A percentile compares a stretch with the other conserved stretches of the same genome.
Evolutionary conservation across 2,113 vertebrate species (phyloP).

Genomic region (Hemibagrus wyckioides): DNA sequence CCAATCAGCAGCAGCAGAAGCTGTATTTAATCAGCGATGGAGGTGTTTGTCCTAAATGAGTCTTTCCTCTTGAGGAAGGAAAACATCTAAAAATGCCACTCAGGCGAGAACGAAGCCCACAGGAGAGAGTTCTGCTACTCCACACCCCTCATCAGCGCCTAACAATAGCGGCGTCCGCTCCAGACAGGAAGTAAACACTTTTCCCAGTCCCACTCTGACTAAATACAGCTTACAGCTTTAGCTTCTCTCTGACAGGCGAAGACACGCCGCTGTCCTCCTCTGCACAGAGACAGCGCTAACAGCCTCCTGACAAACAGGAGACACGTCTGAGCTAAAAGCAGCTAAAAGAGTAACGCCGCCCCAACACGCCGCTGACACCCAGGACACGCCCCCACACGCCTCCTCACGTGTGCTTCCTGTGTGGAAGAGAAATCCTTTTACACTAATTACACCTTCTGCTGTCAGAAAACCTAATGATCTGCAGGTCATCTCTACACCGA

Average conservation of each 20-base stretch:
- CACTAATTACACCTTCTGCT: constrained; percentile 59
- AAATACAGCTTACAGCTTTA: constrained; percentile 52
- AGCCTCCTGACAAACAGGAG: constrained; percentile 54
- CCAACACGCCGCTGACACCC: neutral
- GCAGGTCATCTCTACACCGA: constrained; percentile 38
- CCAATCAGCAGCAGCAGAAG: constrained; percentile 45
- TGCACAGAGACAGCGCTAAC: constrained; percentile 49
- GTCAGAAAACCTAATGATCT: constrained; percentile 58
- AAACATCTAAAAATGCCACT: neutral
- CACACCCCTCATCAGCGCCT: neutral
- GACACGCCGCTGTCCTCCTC: constrained; percentile 30
- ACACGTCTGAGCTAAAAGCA: constrained; percentile 51
- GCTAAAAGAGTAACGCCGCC: neutral
- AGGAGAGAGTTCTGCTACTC: neutral
- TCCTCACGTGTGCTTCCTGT: neutral
- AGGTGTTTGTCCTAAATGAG: constrained; percentile 24
- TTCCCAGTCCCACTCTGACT: constrained; percentile 31
- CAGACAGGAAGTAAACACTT: constrained; percentile 21
- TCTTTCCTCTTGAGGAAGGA: constrained; percentile 17
- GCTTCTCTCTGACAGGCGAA: constrained; percentile 48
- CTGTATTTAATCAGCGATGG: constrained; percentile 29
- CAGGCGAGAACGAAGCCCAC: neutral
- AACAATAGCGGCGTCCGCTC: neutral
- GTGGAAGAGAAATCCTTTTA: constrained; percentile 55
- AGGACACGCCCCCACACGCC: neutral